phyloP scores from a whole-genome alignment of 2,888 invertebrate genomes.

The Sinohyriopsis cumingii region DNA sequence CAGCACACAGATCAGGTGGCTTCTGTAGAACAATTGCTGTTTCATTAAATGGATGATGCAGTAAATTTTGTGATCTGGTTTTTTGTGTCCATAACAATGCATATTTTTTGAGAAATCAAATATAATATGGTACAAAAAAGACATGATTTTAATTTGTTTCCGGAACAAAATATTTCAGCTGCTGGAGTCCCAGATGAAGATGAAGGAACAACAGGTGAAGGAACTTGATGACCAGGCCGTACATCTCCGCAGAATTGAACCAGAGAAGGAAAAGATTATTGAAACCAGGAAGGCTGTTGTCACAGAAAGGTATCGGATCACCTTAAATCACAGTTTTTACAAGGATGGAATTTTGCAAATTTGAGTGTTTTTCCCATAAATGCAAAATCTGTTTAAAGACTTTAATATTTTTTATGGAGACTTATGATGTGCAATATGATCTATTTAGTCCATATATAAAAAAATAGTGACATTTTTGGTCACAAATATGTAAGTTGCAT shows the following conservation, averaged over 20 bases:
- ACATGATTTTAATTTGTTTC: neutral
- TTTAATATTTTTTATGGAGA: no score
- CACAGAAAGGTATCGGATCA: conserved; percentile 80
- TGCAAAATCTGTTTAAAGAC: no score
- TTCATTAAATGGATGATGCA: no score
- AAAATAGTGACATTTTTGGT: no score
- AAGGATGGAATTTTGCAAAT: neutral
- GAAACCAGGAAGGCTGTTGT: conserved; percentile 94
- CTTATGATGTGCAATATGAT: no score
- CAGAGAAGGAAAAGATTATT: conserved; percentile 97
- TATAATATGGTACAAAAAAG: neutral
- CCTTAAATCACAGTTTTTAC: neutral
- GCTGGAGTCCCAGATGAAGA: conserved; percentile 70
- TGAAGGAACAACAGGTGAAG: conserved; percentile 84
- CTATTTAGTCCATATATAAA: no score
- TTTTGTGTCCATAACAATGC: neutral
- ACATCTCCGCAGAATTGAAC: conserved; percentile 92
- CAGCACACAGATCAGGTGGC: no score
- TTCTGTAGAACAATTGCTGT: no score
- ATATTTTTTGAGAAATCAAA: neutral
- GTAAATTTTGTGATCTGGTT: neutral
- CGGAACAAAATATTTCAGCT: conserved; percentile 42
- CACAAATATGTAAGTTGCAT: no score
- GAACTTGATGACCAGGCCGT: conserved; percentile 97
- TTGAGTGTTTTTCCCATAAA: no score